Percentiles rank a stretch among this genome's conserved stretches.
These are phyloP conservation scores for Lepidocyrtinus sp. DNA, from an alignment of 2,888 invertebrate genomes.

Conservation along the genomic window DNA sequence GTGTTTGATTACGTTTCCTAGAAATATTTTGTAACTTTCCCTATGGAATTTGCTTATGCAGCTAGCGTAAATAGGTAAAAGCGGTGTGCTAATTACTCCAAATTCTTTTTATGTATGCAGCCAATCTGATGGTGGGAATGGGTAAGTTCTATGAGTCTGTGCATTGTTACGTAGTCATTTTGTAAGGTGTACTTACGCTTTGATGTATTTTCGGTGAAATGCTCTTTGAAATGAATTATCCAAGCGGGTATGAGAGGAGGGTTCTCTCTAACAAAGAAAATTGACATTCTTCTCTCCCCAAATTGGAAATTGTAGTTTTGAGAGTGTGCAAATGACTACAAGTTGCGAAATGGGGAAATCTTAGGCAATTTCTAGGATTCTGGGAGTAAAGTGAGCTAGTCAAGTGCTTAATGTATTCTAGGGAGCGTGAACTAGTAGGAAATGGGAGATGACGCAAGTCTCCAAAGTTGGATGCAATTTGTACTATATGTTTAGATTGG, in stretches of 20 bases:
- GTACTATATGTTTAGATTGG: not conserved
- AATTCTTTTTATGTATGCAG: constrained; percentile 73
- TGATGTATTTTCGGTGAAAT: not conserved
- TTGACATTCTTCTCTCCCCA: too few species aligned
- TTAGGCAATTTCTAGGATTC: not conserved
- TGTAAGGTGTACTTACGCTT: not conserved
- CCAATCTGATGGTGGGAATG: constrained; percentile 93
- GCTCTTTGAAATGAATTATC: too few species aligned
- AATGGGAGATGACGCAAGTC: not conserved
- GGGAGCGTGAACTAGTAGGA: not conserved
- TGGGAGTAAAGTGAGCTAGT: not conserved
- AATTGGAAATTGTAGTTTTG: not conserved
- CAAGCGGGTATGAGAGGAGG: too few species aligned
- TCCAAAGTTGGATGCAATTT: not conserved
- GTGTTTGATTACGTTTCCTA: too few species aligned
- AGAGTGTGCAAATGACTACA: not conserved
- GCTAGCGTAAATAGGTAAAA: too few species aligned
- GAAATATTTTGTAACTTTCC: too few species aligned
- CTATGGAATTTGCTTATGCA: too few species aligned
- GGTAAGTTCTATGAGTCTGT: constrained; percentile 76
- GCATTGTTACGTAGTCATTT: not conserved
- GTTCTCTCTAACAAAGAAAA: too few species aligned
- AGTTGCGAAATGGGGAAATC: not conserved
- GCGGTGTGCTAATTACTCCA: constrained; percentile 51
- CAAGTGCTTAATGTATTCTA: not conserved